Evolutionary conservation across 1,140 invertebrate species (phyloP), one percentile per base, ranked within the genome.

Genomic region (Thaumatotibia leucotreta): DNA sequence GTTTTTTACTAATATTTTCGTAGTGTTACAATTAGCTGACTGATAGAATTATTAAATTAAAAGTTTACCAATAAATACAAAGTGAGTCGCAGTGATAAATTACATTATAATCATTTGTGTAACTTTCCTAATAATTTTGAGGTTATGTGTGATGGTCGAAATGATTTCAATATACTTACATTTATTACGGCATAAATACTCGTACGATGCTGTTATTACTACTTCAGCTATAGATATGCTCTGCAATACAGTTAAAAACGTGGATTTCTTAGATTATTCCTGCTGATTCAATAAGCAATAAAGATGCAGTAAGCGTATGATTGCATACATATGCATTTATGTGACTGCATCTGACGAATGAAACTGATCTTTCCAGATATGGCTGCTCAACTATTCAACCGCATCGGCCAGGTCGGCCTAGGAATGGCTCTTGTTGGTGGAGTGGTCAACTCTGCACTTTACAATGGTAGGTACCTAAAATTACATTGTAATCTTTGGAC

Each of bases 361-460:
- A 31, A 52, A 52, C 31, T 9, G 27, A n/a, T 65, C 45, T 52
- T 88, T 86, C 33, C 77, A 89, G 88, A 82, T 75, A 95, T 95
- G 94, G 95, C 96, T 70, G 94, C 95, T 68, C 96, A 97, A 82
- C 92, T 99, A 67, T 97, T 99, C 76, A 98, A 97, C 86, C 93
- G 96, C 80, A 92, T 99, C 65, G 97, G 98, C 5, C 97, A 98
- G 91, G 61, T 99, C 65, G 99, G 99, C 75, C 80, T 99, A 14
- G 98, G 97, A 65, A 89, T 99, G 61, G 98, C 98, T 29, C 79
- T 99, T 23, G 94, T 95, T 74, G 99, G 98, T 17, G 96, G 97
- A 82, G 97, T 99, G 75, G 95, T 98, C n/a, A 99, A 99, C 89
- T 97, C 97, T 65, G 98, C 99, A 61, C 93, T 99, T 67, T 99